These are phyloP conservation scores for Priocnemis perturbator DNA, from an alignment of 2,888 invertebrate species.

Conservation along the genomic window DNA sequence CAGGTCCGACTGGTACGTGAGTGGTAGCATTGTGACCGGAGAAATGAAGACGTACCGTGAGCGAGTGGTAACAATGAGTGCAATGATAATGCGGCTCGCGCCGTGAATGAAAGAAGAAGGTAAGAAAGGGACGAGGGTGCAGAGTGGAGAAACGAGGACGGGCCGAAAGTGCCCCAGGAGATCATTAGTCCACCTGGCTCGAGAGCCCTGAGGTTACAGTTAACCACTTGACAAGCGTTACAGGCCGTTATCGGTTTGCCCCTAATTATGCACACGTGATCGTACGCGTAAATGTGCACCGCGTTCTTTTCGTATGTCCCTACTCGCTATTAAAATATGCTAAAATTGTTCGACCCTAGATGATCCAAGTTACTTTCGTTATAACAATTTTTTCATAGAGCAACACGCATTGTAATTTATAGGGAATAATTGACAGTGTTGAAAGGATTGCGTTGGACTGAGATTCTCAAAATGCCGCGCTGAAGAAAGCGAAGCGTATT, in stretches of 20 bases:
- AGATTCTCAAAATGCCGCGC: no score
- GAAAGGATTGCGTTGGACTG: background rate
- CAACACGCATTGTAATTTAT: no score
- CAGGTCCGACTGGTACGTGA: slow-evolving; percentile 40
- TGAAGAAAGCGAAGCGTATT: no score
- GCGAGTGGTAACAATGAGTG: slow-evolving; percentile 60
- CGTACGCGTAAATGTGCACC: slow-evolving; percentile 26
- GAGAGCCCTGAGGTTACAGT: slow-evolving; percentile 57
- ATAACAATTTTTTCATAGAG: no score
- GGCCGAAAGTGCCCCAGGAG: slow-evolving; percentile 56
- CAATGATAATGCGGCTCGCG: slow-evolving; percentile 61
- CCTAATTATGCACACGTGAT: slow-evolving; percentile 60
- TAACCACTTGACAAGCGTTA: slow-evolving; percentile 60
- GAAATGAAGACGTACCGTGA: slow-evolving; percentile 54
- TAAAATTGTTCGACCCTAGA: background rate
- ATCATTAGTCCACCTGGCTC: slow-evolving; percentile 67
- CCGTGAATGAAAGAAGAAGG: slow-evolving; percentile 54
- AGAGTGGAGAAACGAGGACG: slow-evolving; percentile 22
- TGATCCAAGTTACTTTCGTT: background rate
- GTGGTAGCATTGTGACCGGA: slow-evolving; percentile 39
- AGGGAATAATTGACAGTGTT: no score
- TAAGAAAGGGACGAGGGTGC: slow-evolving; percentile 14
- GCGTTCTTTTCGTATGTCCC: background rate
- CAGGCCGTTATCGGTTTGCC: slow-evolving; percentile 61
- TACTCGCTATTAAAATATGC: background rate